A percentile compares a stretch with the other conserved stretches of the same genome.
Evolutionary conservation across 2,113 vertebrate genomes (phyloP).

Genomic region (Ceratotherium simum): DNA sequence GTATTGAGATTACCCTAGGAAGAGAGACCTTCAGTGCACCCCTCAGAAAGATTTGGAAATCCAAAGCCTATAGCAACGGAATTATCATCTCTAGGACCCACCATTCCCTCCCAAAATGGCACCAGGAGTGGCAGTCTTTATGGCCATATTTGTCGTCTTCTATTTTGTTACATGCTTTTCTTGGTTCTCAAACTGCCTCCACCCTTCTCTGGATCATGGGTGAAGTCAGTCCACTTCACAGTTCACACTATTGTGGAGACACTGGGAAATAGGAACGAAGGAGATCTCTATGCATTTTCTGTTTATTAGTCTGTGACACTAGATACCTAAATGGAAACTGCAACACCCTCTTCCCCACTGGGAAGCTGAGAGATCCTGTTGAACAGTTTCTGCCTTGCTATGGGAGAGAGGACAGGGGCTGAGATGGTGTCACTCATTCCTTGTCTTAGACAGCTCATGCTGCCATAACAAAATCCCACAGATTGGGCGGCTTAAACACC

Average conservation of each 20-base stretch:
- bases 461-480: background rate
- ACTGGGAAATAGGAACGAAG: background rate
- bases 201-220: background rate
- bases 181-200: background rate
- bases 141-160: background rate
- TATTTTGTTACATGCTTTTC: background rate
- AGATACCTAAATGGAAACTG: background rate
- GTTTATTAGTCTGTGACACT: background rate
- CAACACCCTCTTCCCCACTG: background rate
- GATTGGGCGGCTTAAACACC: background rate
- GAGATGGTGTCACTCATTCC: background rate
- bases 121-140: background rate
- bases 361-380: background rate
- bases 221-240: too few species aligned
- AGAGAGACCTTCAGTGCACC: background rate
- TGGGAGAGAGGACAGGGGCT: rapidly evolving
- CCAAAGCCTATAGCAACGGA: background rate
- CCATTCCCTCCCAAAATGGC: background rate
- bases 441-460: background rate
- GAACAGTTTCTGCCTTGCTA: background rate
- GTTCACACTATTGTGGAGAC: background rate
- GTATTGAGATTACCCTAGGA: background rate
- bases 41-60: background rate
- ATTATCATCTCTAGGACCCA: background rate
- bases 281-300: background rate